Evolutionary conservation across 2,888 invertebrate genomes (phyloP).

Genomic region (Acanthococcus lagerstroemiae): DNA sequence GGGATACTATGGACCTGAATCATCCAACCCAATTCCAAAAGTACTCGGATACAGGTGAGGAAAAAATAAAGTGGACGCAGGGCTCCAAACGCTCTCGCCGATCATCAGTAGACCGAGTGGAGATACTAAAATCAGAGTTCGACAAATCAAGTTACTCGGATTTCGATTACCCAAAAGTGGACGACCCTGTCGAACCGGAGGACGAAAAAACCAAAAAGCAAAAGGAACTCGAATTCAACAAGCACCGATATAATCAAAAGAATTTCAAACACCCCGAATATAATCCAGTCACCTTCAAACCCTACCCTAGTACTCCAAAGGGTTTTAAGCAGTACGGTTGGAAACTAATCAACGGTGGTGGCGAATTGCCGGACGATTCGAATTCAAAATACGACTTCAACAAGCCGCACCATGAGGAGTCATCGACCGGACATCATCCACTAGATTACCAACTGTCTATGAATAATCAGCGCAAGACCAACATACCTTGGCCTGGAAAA

Average conservation of each 20-base stretch:
- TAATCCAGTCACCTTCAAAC: too few relatives aligned
- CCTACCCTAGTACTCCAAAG: not conserved
- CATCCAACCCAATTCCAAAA: not conserved
- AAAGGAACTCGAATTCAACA: not conserved
- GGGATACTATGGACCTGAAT: slow-evolving; percentile 18
- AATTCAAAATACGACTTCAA: not conserved
- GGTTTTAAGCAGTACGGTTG: not conserved
- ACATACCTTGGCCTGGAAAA: too few relatives aligned
- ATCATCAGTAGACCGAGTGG: not conserved
- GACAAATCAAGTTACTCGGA: too few relatives aligned
- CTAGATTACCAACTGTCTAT: too few relatives aligned
- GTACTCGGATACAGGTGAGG: too few relatives aligned
- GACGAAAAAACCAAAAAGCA: not conserved
- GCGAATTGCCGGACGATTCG: not conserved
- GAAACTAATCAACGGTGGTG: too few relatives aligned
- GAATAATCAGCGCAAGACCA: not conserved
- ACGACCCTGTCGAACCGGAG: not conserved
- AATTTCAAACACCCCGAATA: too few relatives aligned
- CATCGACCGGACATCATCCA: too few relatives aligned
- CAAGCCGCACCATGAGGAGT: not conserved
- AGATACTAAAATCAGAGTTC: too few relatives aligned
- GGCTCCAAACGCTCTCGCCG: not conserved
- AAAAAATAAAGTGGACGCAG: too few relatives aligned
- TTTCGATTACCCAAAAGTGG: not conserved
- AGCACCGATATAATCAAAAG: too few relatives aligned